Evolutionary conservation across 1,140 invertebrate species (phyloP), one percentile per base, ranked within the genome.

Genomic region (Argopecten irradians): DNA sequence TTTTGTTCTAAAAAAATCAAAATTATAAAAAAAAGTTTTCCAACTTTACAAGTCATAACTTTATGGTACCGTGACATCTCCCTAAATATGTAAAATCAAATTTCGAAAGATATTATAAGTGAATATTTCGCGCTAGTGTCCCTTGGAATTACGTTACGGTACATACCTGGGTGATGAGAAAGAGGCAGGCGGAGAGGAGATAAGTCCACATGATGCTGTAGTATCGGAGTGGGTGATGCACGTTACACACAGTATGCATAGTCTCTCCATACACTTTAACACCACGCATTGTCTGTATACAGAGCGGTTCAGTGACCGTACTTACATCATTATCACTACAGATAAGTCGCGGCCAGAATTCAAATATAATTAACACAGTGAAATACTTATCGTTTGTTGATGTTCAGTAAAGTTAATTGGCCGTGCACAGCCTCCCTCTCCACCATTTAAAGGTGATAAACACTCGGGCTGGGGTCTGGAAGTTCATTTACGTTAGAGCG

Each of bases 181-280:
- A 3, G 28, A n/a, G 16, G 43, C 3, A 11, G 14, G 43, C 2
- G 55, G 5, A 71, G 55, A 71, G 5, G 55, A 71, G 55, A 28
- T 3, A n/a, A 16, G 55, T 71, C 55, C 55, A 71, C 55, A 71
- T 71, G 55, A 71, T 71, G 55, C 55, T 71, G 55, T n/a, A 28
- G 8, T 71, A n/a, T 71, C 22, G 14, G 55, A 71, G 55, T n/a
- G 55, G 55, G 55, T 11, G 55, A 71, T 71, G 55, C 55, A 71
- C 55, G 55, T 71, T n/a, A n/a, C n/a, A 71, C 55, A 71, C 55
- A 11, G 55, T 71, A 71, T 71, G 55, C 55, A 71, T 71, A 71
- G 55, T n/a, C 55, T 71, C 22, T 71, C 55, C 55, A 71, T n/a
- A 71, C 55, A 71, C 55, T 71, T 71, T 5, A 71, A 28, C 55